Percentiles rank a stretch among this genome's conserved stretches.
phyloP scores from a whole-genome alignment of 1,140 invertebrate genomes.

The Oncopeltus fasciatus region DNA sequence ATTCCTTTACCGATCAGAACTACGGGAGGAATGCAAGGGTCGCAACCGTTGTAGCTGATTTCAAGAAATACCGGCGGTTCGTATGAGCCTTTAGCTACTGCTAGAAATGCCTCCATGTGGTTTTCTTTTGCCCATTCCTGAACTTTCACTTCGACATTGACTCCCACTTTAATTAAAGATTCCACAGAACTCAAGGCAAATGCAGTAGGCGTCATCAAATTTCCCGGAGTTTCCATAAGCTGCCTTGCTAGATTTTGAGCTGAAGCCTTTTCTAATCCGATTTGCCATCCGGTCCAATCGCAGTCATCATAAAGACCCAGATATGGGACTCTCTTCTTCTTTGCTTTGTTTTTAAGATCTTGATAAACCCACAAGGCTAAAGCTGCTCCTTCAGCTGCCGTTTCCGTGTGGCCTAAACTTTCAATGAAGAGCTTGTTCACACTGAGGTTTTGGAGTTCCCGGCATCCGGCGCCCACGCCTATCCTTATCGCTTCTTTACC shows the following conservation, averaged over 20 bases:
- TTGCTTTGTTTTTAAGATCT: conserved; percentile 29
- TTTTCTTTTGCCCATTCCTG: conserved; percentile 38
- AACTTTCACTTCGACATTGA: conserved; percentile 32
- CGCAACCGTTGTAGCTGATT: conserved; percentile 27
- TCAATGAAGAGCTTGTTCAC: conserved; percentile 52
- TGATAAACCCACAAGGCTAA: conserved; percentile 50
- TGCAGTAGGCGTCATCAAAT: conserved; percentile 44
- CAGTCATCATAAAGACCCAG: conserved; percentile 25
- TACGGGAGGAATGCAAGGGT: conserved; percentile 31
- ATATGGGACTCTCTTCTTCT: conserved; percentile 17
- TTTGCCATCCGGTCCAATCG: conserved; percentile 36
- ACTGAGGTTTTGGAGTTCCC: conserved; percentile 39
- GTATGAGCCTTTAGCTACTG: conserved; percentile 42
- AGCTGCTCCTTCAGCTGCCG: conserved; percentile 54
- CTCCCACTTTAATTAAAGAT: conserved; percentile 31
- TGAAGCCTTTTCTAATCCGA: conserved; percentile 38
- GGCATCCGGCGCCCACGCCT: conserved; percentile 47
- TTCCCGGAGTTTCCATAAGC: conserved; percentile 47
- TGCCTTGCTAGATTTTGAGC: conserved; percentile 45
- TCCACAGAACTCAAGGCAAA: conserved; percentile 38
- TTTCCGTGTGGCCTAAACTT: conserved; percentile 51
- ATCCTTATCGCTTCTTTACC: conserved; percentile 48
- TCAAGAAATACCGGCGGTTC: conserved; percentile 42
- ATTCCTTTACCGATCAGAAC: conserved; percentile 39
- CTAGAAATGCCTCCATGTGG: conserved; percentile 47